Conservation (phyloP, 2,113 vertebrate genomes). For the Ictalurus furcatus region DNA sequence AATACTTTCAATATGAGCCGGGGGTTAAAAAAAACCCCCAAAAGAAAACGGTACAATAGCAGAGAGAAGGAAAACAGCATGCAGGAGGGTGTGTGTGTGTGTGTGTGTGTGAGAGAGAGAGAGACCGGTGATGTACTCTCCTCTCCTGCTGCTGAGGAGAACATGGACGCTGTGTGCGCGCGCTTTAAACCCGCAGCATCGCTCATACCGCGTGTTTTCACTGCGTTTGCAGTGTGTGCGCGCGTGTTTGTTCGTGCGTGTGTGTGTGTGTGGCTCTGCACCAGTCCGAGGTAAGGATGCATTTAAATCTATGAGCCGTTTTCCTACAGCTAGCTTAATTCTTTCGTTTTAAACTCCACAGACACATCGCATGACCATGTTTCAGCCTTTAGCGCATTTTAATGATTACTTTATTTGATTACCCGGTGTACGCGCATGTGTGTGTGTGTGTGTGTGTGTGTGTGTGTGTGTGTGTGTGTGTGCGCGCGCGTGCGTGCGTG, state of each 20-base stretch:
- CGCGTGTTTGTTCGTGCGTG: slow-evolving; percentile 28
- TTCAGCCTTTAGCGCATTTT: slow-evolving; percentile 2
- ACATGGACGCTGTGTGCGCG: slow-evolving; percentile 56
- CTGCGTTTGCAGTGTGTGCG: neutral
- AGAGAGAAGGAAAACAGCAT: neutral
- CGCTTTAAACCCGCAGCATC: slow-evolving; percentile 55
- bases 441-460: too few relatives aligned
- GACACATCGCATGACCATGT: neutral
- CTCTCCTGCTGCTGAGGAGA: slow-evolving; percentile 64
- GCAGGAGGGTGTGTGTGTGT: neutral
- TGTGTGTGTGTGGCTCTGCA: slow-evolving; percentile 70
- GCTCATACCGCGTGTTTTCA: slow-evolving; percentile 41
- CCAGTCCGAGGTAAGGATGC: slow-evolving; percentile 70
- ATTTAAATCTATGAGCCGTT: neutral
- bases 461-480: too few relatives aligned
- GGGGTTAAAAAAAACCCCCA: neutral
- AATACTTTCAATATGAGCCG: neutral
- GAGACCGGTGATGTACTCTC: slow-evolving; percentile 53
- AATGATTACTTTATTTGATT: slow-evolving; percentile 24
- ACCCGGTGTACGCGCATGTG: too few relatives aligned
- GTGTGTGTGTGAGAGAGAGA: neutral
- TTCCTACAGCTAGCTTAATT: neutral
- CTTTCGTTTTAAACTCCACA: neutral
- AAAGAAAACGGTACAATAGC: neutral
- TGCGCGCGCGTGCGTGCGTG: too few relatives aligned